Percentiles rank a stretch among this genome's conserved stretches.
These are phyloP conservation scores for Intellagama lesueurii DNA, from an alignment of 2,797 vertebrate genomes.

Conservation along the genomic window DNA sequence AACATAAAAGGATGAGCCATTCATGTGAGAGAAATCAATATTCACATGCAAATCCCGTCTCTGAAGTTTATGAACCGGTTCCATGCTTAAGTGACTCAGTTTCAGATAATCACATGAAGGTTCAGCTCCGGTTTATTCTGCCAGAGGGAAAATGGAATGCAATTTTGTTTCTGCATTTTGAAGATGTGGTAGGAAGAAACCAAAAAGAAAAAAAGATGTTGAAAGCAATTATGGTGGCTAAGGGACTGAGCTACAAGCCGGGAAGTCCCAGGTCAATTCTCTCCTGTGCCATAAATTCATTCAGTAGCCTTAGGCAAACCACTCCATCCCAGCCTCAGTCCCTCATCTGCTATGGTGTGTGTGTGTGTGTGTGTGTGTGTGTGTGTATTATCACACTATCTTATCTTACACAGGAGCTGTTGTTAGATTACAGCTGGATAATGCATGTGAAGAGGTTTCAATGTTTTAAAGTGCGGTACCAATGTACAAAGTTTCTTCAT, in stretches of 20 bases:
- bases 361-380: too few relatives aligned
- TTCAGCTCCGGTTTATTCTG: conserved; percentile 68
- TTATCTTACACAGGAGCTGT: background rate
- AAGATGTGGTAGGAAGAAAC: conserved; percentile 34
- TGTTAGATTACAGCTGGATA: too few relatives aligned
- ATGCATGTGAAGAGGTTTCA: background rate
- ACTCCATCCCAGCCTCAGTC: background rate
- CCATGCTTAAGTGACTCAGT: conserved; percentile 63
- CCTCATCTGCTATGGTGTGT: background rate
- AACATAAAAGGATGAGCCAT: conserved; percentile 67
- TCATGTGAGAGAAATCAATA: conserved; percentile 67
- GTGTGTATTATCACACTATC: background rate
- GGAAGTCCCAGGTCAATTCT: background rate
- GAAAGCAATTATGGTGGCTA: conserved; percentile 40
- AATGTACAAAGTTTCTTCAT: background rate
- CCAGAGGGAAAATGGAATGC: conserved; percentile 54
- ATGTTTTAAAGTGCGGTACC: background rate
- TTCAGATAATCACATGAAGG: conserved; percentile 58
- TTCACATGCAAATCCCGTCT: conserved; percentile 71
- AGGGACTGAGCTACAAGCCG: background rate
- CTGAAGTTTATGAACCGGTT: conserved; percentile 72
- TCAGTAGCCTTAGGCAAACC: background rate
- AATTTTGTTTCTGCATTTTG: conserved; percentile 49
- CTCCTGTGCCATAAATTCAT: background rate
- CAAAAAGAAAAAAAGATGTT: conserved; percentile 2